Conservation (phyloP, 2,113 vertebrate genomes). For the Grallaria varia region DNA sequence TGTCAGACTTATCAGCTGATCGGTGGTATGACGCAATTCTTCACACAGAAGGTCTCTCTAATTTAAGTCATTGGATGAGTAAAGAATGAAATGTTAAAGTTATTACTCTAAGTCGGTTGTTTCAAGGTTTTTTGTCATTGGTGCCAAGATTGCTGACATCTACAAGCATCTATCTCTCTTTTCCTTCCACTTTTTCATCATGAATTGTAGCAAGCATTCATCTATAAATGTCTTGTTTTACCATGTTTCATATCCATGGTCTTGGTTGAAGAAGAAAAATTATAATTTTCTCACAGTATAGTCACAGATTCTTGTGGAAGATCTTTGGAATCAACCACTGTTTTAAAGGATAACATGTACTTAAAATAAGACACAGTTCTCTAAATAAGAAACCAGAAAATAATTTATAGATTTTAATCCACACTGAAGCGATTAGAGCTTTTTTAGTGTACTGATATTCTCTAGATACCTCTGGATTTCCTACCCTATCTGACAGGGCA, state of each 20-base stretch:
- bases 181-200: neutral
- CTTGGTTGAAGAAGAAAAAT: neutral
- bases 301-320: neutral
- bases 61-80: neutral
- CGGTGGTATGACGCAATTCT: constrained; percentile 82
- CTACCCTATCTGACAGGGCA: neutral
- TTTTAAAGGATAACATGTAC: neutral
- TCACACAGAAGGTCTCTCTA: constrained; percentile 91
- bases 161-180: neutral
- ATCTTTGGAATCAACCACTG: neutral
- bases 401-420: neutral
- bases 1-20: constrained; percentile 86
- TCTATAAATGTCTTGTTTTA: neutral
- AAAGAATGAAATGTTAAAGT: neutral
- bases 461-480: neutral
- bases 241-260: neutral
- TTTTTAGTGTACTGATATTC: neutral
- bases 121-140: neutral
- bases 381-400: neutral
- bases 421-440: neutral
- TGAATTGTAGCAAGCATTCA: neutral
- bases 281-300: neutral
- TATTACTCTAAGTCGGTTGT: neutral
- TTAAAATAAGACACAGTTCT: neutral
- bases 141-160: neutral